These are phyloP conservation scores for Rhadina sibilatrix DNA, from an alignment of 2,113 vertebrate species.

Conservation along the genomic window DNA sequence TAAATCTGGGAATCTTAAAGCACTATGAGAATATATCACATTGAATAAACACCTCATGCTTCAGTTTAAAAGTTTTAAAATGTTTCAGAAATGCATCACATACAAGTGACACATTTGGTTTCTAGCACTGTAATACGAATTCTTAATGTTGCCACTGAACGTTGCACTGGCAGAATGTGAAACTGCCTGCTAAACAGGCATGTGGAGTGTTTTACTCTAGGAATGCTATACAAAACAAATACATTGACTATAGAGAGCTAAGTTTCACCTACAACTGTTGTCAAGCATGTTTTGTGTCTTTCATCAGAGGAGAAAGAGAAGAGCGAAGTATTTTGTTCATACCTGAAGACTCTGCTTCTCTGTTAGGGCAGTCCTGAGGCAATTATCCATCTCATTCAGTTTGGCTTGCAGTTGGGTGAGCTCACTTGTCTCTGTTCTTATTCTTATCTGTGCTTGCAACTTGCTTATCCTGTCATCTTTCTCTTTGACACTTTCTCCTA, in stretches of 20 bases:
- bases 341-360: slow-evolving; percentile 70
- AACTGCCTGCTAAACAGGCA: not conserved
- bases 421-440: slow-evolving; percentile 36
- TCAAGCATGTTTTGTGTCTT: not conserved
- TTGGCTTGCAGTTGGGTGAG: slow-evolving; percentile 65
- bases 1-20: not conserved
- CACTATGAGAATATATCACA: not conserved
- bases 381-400: slow-evolving; percentile 70
- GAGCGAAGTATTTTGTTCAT: not conserved
- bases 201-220: not conserved
- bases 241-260: not conserved
- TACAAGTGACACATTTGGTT: not conserved
- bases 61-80: not conserved
- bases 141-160: not conserved
- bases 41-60: not conserved
- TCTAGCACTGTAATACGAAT: accelerated
- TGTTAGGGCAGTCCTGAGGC: slow-evolving; percentile 57
- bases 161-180: not conserved
- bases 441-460: slow-evolving; percentile 61
- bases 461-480: slow-evolving; percentile 69
- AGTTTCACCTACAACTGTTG: not conserved
- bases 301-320: not conserved
- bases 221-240: not conserved
- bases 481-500: slow-evolving; percentile 34
- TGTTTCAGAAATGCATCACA: not conserved